phyloP scores from a whole-genome alignment of 1,140 invertebrate genomes.

The Heliconius congener region DNA sequence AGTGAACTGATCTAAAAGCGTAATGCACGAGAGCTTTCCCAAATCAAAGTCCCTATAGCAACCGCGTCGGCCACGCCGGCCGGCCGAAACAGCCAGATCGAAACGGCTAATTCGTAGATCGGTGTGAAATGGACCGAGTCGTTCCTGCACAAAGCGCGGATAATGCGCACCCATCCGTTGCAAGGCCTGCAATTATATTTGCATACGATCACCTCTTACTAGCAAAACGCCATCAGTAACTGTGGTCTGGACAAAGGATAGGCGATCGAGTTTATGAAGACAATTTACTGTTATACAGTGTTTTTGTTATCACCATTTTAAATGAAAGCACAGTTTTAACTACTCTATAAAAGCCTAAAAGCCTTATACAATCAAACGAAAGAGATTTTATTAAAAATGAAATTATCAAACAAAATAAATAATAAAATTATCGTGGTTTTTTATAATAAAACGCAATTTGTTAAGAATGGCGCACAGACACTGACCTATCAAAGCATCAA shows the following conservation, averaged over 20 bases:
- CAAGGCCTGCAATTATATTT: constrained; percentile 55
- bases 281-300: not conserved
- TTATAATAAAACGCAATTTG: no score
- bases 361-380: no score
- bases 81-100: not conserved
- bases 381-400: no score
- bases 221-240: not conserved
- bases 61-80: constrained; percentile 1
- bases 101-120: constrained; percentile 60
- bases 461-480: no score
- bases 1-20: not conserved
- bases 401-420: no score
- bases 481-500: no score
- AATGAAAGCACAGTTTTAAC: no score
- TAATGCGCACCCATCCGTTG: constrained; percentile 61
- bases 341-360: no score
- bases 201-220: constrained; percentile 34
- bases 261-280: constrained; percentile 9
- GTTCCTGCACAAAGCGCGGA: constrained; percentile 66
- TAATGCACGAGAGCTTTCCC: constrained; percentile 2
- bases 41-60: constrained; percentile 14
- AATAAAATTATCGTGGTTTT: no score
- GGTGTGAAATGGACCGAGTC: constrained; percentile 68
- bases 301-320: no score
- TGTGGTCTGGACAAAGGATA: constrained; percentile 14